Evolutionary conservation across 1,140 invertebrate species (phyloP), one percentile per base, ranked within the genome.

Genomic region (Sycophila sp.): DNA sequence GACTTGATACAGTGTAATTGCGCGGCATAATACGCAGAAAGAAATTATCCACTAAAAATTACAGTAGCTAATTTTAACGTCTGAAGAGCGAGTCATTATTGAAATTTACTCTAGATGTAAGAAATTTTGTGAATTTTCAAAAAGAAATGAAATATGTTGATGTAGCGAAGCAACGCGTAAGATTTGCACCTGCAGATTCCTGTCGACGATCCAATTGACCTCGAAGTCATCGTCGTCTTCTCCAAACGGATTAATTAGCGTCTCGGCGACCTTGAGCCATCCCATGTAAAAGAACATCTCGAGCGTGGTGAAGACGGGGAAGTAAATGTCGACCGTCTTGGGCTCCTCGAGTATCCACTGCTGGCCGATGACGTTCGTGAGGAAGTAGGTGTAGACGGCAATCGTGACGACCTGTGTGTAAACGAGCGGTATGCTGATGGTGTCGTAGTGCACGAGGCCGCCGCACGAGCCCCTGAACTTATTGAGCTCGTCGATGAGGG

Each of bases 381-480:
- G 85, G 78, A 97, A 97, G 83, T 95, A 98, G 1, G 92, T 93
- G 79, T 98, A 97, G 1, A 96, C 94, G 0, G 96, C 95, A 77
- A 97, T 87, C 0, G 96, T 97, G 8, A 96, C 96, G 36, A 97
- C 95, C 91, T 98, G 95, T 2, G 96, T 98, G 78, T 98, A 98
- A 13, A 98, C 96, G 53, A 98, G 86, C 0, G 96, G 96, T 26
- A 98, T 92, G 77, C 94, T 96, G 73, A 98, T 96, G 63, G 93
- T 95, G 78, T 98, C 96, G 75, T 96, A 98, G 67, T 92, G 92
- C 32, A 94, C 88, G 8, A 95, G 85, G 69, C 91, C 87, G 15
- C 94, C 94, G 75, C 94, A 96, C 71, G 92, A 90, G 19, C 93
- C 93, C 51, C 96, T 88, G 77, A 96, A 96, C 81, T 93, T 93